Evolutionary conservation across 2,888 invertebrate genomes (phyloP).

Genomic region (Salpingus planirostris): DNA sequence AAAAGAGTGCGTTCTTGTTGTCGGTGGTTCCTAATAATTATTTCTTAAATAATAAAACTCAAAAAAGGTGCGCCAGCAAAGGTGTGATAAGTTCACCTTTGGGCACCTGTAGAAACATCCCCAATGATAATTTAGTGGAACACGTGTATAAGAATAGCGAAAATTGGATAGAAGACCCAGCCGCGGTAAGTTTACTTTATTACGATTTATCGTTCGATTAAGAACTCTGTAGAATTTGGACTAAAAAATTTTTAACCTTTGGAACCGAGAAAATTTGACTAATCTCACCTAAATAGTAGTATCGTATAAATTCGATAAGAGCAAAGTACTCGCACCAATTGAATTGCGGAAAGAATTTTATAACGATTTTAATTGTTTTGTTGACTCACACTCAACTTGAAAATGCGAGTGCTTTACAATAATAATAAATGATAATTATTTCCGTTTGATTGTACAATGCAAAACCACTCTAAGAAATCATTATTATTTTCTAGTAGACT

Average conservation of each 20-base stretch:
- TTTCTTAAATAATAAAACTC: too few relatives aligned
- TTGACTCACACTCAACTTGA: background rate
- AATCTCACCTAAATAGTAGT: too few relatives aligned
- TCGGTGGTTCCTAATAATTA: conserved; percentile 13
- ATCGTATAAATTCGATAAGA: too few relatives aligned
- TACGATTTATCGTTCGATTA: too few relatives aligned
- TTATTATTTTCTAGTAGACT: background rate
- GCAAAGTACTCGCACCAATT: too few relatives aligned
- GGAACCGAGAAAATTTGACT: too few relatives aligned
- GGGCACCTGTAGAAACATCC: conserved; percentile 45
- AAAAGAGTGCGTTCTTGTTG: conserved; percentile 18
- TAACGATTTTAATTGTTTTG: too few relatives aligned
- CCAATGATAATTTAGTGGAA: conserved; percentile 51
- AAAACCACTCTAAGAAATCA: background rate
- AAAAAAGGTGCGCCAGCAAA: conserved; percentile 8
- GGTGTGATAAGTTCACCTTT: conserved; percentile 43
- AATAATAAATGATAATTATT: too few relatives aligned
- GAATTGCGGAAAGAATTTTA: too few relatives aligned
- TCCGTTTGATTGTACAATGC: background rate
- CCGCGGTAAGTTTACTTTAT: conserved; percentile 51
- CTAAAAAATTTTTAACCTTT: background rate
- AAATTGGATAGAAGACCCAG: conserved; percentile 50
- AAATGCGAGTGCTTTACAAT: background rate
- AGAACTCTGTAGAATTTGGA: conserved; percentile 1
- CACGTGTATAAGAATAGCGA: conserved; percentile 50